Base-by-base conservation (phyloP, 2,888 invertebrate species). In the Cyclophora albipunctata region DNA sequence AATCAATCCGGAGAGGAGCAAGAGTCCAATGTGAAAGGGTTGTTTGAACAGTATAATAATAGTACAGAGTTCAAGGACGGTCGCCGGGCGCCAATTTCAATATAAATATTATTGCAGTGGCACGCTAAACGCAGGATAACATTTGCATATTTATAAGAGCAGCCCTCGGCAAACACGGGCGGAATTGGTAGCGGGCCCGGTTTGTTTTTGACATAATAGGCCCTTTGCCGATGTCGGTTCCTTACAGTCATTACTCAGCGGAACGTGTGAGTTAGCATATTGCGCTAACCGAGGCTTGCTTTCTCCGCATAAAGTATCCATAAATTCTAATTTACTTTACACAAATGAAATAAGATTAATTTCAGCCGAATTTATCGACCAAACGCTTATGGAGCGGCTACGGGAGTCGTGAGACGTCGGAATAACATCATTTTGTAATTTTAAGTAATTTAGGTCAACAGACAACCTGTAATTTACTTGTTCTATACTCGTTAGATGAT, bases 61-160 rank as follows among this genome's bases (percentile, higher is more conserved):
- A 71, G 72, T 66, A 52, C 44, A 57, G 69, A 78, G 78, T 83
- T 84, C 82, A 84, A 86, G 84, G 84, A 63, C 80, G 74, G 63
- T 55, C 57, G 64, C 49, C 62, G 64, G 73, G 67, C 71, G 66
- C 74, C 76, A 75, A 77, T 84, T 84, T 81, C 79, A 79, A 78
- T 83, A 85, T 82, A 81, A 84, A 85, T 84, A 83, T 85, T 84
- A 84, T 84, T 85, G 84, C 81, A 82, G 72, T 70, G 73, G 66
- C 71, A 73, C 73, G 78, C 78, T 83, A 81, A 85, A 84, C 79
- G 79, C 76, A 75, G 76, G 78, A 81, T 83, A 83, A 78, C 73
- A 83, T 87, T 86, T 85, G 82, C 86, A 87, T 87, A 86, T 86
- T 85, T 86, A 87, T 84, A 84, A 79, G 81, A 78, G 71, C 73